phyloP scores from a whole-genome alignment of 2,888 invertebrate genomes.

The Microctonus brassicae region DNA sequence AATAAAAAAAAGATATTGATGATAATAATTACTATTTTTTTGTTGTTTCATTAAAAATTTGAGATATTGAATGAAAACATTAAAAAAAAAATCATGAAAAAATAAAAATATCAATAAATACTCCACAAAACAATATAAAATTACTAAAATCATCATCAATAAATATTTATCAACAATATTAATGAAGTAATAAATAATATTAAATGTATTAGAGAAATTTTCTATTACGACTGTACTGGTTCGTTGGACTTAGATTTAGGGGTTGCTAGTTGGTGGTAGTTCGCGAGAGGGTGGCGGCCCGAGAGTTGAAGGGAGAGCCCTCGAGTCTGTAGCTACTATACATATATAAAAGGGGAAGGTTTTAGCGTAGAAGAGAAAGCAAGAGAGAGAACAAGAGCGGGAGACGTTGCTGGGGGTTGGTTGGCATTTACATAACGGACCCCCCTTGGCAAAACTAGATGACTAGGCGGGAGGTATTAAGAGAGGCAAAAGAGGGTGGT shows the following conservation, averaged over 20 bases:
- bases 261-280: constrained; percentile 67
- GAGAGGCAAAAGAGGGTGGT: constrained; percentile 63
- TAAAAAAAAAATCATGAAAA: no score
- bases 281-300: constrained; percentile 61
- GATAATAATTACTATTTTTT: no score
- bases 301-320: constrained; percentile 53
- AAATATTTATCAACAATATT: no score
- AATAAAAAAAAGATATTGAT: no score
- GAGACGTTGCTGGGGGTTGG: constrained; percentile 58
- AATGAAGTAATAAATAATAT: not conserved
- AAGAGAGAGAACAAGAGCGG: no score
- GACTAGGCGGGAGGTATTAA: constrained; percentile 66
- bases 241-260: constrained; percentile 69
- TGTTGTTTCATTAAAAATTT: no score
- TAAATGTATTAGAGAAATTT: constrained; percentile 48
- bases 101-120: no score
- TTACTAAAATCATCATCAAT: no score
- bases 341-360: constrained; percentile 53
- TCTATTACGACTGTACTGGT: constrained; percentile 63
- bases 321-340: constrained; percentile 39
- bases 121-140: no score
- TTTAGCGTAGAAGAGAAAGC: constrained; percentile 45
- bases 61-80: no score
- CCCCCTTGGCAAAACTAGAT: constrained; percentile 67
- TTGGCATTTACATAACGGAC: constrained; percentile 69